Base-by-base conservation (phyloP, 64 coral and sea anemone genomes). In the Pocillopora damicornis region DNA sequence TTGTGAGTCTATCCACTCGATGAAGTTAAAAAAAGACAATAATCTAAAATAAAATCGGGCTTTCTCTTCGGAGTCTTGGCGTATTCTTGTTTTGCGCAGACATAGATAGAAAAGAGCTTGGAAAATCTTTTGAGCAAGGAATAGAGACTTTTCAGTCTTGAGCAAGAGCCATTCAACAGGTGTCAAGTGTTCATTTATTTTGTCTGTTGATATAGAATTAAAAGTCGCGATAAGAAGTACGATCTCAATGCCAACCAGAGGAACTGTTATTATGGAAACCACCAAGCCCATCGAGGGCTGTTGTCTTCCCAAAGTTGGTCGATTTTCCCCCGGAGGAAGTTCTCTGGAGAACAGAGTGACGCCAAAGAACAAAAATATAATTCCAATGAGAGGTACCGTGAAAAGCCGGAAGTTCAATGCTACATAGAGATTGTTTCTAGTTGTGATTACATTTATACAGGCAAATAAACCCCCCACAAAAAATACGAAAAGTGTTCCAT, bases 271-370 rank as follows among this genome's bases (percentile, higher is more conserved):
- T 10, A 74, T 72, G 11, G 68, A 57, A 9, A 94, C 81, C 6
- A 94, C 88, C 23, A 77, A 72, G 8, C 92, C 92, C 92, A 94
- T 94, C 57, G 75, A 94, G 8, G 92, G 92, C 45, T 94, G 88
- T 26, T 94, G 88, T 65, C 60, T 30, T 12, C 74, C 81, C 56
- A 94, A 76, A 42, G 35, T 62, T 38, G 7, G 35, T 56, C 0
- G 16, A 83, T 2, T 51, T 51, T 7, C 42, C 42, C 42, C 42
- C 7, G 42, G 3, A 51, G 7, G 42, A 51, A 68, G 86, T 9
- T 37, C 63, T 35, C 23, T 12, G n/a, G 88, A 93, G 61, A 93
- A 93, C 22, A 83, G 60, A 9, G 36, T 22, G 34, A 78, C 91
- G 59, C 86, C 91, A 68, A 83, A 79, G 2, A 93, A 20, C 16